Evolutionary conservation across 2,888 invertebrate genomes (phyloP).

Genomic region (Empis stercorea): DNA sequence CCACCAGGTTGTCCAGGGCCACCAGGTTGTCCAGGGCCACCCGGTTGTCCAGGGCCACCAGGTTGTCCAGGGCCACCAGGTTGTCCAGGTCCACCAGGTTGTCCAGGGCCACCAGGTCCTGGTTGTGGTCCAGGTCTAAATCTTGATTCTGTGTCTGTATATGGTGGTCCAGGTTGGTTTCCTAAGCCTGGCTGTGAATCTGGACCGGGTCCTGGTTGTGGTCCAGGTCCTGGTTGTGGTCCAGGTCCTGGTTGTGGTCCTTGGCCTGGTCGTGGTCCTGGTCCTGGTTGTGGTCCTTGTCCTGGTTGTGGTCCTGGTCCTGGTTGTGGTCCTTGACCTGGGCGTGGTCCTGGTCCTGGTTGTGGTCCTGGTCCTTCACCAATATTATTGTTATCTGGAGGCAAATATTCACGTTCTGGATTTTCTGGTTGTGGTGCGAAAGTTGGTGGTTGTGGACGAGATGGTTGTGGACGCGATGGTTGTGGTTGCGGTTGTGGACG

Average conservation of each 20-base stretch:
- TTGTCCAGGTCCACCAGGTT: background rate
- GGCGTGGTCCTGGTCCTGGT: constrained; percentile 9
- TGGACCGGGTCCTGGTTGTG: constrained; percentile 13
- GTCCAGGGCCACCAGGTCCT: background rate
- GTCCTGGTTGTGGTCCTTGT: constrained; percentile 13
- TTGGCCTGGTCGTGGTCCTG: constrained; percentile 6
- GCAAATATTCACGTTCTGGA: background rate
- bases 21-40: background rate
- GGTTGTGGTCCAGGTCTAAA: background rate
- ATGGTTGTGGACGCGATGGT: constrained; percentile 3
- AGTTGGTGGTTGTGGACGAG: constrained; percentile 9
- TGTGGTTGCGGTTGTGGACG: background rate
- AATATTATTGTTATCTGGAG: background rate
- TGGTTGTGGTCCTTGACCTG: background rate
- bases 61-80: background rate
- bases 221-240: constrained; percentile 7
- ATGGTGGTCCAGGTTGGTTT: background rate
- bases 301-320: constrained; percentile 12
- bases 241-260: background rate
- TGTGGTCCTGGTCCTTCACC: constrained; percentile 10
- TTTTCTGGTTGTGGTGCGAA: constrained; percentile 1
- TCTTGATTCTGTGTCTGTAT: too few relatives aligned
- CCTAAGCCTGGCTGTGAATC: background rate
- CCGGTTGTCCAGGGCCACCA: background rate
- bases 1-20: background rate